A percentile compares a stretch with the other conserved stretches of the same genome.
Conservation (phyloP, 2,888 invertebrate species). For the Polyommatus iphigenia region DNA sequence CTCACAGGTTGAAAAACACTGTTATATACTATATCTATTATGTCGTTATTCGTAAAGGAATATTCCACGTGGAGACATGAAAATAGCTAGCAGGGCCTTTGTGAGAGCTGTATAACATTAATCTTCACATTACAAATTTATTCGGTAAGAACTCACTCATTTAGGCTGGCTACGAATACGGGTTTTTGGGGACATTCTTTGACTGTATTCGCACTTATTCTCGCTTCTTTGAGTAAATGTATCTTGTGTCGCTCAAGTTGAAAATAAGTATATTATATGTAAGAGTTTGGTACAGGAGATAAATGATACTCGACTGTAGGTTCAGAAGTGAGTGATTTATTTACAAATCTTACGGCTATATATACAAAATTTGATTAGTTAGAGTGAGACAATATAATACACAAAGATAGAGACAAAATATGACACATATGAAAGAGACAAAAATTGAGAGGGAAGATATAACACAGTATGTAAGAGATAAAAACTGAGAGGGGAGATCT, state of each 20-base stretch:
- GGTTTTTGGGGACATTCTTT: neutral
- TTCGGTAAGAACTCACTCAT: constrained; percentile 72
- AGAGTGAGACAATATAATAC: too few species aligned
- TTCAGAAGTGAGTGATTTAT: too few species aligned
- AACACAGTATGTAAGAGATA: too few species aligned
- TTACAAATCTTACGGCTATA: too few species aligned
- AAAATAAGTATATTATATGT: neutral
- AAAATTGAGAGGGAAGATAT: too few species aligned
- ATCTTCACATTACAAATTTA: constrained; percentile 79
- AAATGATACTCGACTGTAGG: too few species aligned
- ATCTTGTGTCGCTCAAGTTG: neutral
- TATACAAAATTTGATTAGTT: too few species aligned
- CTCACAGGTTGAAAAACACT: too few species aligned
- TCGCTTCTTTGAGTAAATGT: neutral
- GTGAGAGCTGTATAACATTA: constrained; percentile 60
- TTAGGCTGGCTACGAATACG: neutral
- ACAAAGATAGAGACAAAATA: too few species aligned
- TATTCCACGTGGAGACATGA: constrained; percentile 41
- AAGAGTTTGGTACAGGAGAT: too few species aligned
- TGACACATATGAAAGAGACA: too few species aligned
- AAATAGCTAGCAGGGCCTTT: constrained; percentile 56
- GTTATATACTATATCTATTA: neutral
- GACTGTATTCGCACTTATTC: neutral
- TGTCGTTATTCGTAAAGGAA: constrained; percentile 20
- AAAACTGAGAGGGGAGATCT: too few species aligned